These are phyloP conservation scores for Pseudorhombus dupliciocellatus DNA, from an alignment of 2,113 vertebrate species.

Conservation along the genomic window DNA sequence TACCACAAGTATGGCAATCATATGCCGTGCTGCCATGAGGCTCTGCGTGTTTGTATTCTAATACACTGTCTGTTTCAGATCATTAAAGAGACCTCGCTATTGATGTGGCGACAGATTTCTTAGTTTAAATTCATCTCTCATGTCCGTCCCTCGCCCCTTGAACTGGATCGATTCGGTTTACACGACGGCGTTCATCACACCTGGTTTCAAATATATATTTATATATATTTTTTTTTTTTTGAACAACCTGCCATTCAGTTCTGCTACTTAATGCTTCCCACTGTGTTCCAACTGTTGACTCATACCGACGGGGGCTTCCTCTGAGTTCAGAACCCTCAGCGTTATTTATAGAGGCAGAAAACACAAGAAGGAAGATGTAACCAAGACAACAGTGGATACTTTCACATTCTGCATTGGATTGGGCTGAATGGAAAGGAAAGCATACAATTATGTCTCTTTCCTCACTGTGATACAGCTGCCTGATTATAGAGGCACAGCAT, in stretches of 20 bases:
- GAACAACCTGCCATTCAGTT: conserved; percentile 50
- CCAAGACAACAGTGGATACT: conserved; percentile 76
- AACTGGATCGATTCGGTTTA: conserved; percentile 7
- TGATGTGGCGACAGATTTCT: conserved; percentile 20
- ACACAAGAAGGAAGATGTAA: conserved; percentile 74
- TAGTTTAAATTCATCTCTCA: neutral
- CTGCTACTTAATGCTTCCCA: conserved; percentile 49
- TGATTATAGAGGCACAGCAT: conserved; percentile 67
- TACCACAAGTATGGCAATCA: conserved; percentile 56
- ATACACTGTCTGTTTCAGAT: conserved; percentile 1
- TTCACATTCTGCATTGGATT: conserved; percentile 63
- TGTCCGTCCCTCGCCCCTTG: neutral
- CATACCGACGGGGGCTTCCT: conserved; percentile 73
- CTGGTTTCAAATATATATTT: conserved; percentile 32
- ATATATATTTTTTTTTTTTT: conserved; percentile 34
- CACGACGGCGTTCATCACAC: neutral
- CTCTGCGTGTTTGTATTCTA: conserved; percentile 22
- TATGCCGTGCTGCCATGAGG: conserved; percentile 36
- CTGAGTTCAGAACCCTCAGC: conserved; percentile 62
- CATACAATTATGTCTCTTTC: conserved; percentile 68
- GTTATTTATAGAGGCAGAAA: conserved; percentile 77
- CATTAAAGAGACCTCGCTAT: conserved; percentile 27
- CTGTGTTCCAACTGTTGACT: conserved; percentile 73
- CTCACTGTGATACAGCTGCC: conserved; percentile 66
- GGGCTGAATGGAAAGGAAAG: conserved; percentile 70